Percentiles rank a stretch among this genome's conserved stretches.
Conservation (phyloP, 2,888 invertebrate species). For the Drosophila buzzatii region DNA sequence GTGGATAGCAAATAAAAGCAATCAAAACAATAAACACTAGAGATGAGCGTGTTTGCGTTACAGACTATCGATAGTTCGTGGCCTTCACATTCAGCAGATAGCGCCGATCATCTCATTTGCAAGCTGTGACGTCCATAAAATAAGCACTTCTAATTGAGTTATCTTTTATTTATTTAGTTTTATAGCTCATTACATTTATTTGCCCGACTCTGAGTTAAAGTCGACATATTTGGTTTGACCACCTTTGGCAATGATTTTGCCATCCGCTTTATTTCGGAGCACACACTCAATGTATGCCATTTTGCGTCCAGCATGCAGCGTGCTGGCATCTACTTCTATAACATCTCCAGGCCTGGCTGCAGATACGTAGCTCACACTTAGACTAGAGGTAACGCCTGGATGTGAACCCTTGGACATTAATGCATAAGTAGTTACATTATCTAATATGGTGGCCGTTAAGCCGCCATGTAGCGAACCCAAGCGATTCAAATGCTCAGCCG, state of each 20-base stretch:
- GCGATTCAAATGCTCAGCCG: conserved; percentile 90
- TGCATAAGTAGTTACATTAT: conserved; percentile 92
- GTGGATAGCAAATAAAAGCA: conserved; percentile 13
- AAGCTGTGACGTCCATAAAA: conserved; percentile 13
- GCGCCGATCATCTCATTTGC: background rate
- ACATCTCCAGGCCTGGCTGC: conserved; percentile 92
- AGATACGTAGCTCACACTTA: conserved; percentile 93
- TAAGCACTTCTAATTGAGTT: background rate
- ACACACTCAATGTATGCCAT: conserved; percentile 94
- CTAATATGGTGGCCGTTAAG: conserved; percentile 91
- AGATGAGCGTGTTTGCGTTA: background rate
- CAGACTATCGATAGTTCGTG: conserved; percentile 38
- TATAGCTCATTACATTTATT: background rate
- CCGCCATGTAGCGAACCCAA: conserved; percentile 94
- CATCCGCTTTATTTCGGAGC: conserved; percentile 90
- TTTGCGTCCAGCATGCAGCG: conserved; percentile 91
- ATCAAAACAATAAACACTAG: conserved; percentile 18
- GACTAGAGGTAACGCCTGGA: conserved; percentile 93
- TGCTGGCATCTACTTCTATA: conserved; percentile 91
- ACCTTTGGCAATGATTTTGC: conserved; percentile 91
- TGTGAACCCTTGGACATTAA: conserved; percentile 88
- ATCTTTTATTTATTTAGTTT: conserved; percentile 23
- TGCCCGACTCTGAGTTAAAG: conserved; percentile 29
- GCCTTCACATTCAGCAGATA: background rate
- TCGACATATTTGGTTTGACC: conserved; percentile 92